Evolutionary conservation across 2,797 vertebrate species (phyloP).

Genomic region (Nannoperca obscura): DNA sequence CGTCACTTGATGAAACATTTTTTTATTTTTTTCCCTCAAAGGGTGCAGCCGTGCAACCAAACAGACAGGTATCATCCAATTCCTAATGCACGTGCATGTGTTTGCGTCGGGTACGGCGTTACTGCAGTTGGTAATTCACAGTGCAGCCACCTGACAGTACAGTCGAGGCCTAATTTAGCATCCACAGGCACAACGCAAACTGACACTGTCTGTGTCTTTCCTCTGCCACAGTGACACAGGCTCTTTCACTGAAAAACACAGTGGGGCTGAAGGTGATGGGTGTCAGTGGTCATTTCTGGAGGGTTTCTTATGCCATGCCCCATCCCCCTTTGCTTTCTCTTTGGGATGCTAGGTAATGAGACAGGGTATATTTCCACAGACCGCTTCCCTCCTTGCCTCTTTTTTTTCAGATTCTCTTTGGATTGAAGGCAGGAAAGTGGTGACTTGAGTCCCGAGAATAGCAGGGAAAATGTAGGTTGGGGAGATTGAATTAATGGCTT

Average conservation of each 20-base stretch:
- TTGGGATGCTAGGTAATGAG: slow-evolving; percentile 36
- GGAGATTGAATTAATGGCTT: background rate
- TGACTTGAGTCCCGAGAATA: slow-evolving; percentile 13
- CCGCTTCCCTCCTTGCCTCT: background rate
- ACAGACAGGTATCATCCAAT: background rate
- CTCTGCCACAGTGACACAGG: slow-evolving; percentile 34
- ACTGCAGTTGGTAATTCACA: slow-evolving; percentile 50
- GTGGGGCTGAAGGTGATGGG: slow-evolving; percentile 11
- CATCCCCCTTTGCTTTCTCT: slow-evolving; percentile 4
- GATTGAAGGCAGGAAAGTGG: background rate
- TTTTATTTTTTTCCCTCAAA: slow-evolving; percentile 30
- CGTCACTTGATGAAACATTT: slow-evolving; percentile 60
- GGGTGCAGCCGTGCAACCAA: slow-evolving; percentile 57
- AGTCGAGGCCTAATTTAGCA: slow-evolving; percentile 68
- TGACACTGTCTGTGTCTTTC: slow-evolving; percentile 51
- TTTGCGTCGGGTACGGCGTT: slow-evolving; percentile 10
- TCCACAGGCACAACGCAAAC: slow-evolving; percentile 48
- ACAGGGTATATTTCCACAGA: background rate
- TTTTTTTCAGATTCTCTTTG: slow-evolving; percentile 14
- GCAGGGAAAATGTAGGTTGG: background rate
- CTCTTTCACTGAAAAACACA: slow-evolving; percentile 17
- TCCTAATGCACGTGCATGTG: background rate
- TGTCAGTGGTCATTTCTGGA: slow-evolving; percentile 11
- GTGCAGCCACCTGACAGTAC: slow-evolving; percentile 76
- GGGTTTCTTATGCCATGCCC: background rate